phyloP scores from a whole-genome alignment of 2,888 invertebrate genomes.

The Tetranychus piercei region DNA sequence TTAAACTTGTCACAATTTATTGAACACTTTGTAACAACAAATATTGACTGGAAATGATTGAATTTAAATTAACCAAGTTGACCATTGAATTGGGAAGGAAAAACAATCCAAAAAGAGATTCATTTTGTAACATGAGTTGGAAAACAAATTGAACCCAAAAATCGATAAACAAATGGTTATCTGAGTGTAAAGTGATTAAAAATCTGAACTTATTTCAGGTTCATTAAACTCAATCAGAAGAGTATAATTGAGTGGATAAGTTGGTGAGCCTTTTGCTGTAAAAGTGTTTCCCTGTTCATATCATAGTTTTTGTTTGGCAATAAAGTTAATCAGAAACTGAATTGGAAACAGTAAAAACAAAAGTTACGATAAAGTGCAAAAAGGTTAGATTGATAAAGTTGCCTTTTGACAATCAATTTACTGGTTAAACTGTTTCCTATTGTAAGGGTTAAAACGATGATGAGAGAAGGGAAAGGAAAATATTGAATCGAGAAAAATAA shows the following conservation, averaged over 20 bases:
- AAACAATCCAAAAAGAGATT: too few relatives aligned
- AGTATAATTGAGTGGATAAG: neutral
- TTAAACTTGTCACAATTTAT: too few relatives aligned
- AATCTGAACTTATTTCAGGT: neutral
- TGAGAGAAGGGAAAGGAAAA: too few relatives aligned
- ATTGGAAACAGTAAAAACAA: neutral
- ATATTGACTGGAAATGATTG: too few relatives aligned
- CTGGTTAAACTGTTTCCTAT: neutral
- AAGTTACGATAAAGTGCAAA: neutral
- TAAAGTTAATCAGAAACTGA: neutral
- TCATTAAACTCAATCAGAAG: neutral
- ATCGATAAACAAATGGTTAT: neutral
- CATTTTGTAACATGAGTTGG: too few relatives aligned
- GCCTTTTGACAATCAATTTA: neutral
- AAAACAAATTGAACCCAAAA: too few relatives aligned
- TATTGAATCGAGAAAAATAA: neutral
- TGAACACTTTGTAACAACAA: too few relatives aligned
- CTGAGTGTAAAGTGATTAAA: neutral
- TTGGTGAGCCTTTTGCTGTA: too few relatives aligned
- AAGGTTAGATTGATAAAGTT: neutral
- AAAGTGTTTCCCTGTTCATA: too few relatives aligned
- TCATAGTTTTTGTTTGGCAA: neutral
- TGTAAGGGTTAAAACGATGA: too few relatives aligned
- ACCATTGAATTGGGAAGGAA: too few relatives aligned
- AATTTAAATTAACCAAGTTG: too few relatives aligned